A percentile compares a stretch with the other conserved stretches of the same genome.
These are phyloP conservation scores for Paracyclopina nana DNA, from an alignment of 1,140 invertebrate species.

Conservation along the genomic window DNA sequence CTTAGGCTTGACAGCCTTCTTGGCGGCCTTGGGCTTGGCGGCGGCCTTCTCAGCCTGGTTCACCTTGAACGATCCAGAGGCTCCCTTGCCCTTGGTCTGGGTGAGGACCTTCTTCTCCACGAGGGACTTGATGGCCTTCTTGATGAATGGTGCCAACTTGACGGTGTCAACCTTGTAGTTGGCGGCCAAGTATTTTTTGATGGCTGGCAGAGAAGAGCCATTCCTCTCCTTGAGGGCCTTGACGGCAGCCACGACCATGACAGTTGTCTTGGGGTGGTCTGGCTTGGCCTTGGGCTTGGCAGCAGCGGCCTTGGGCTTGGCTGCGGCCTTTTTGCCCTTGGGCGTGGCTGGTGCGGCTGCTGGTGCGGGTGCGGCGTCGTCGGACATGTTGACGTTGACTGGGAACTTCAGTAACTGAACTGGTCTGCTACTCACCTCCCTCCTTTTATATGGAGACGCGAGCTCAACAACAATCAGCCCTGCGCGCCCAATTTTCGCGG, in stretches of 20 bases:
- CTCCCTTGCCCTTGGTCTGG: constrained; percentile 40
- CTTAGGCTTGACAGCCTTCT: constrained; percentile 20
- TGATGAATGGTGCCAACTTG: constrained; percentile 35
- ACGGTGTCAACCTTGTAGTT: constrained; percentile 37
- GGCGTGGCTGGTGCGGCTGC: too few species aligned
- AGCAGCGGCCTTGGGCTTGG: constrained; percentile 15
- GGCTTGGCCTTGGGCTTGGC: constrained; percentile 18
- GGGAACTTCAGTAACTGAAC: too few species aligned
- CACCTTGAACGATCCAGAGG: constrained; percentile 31
- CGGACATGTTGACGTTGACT: too few species aligned
- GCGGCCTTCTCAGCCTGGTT: background rate
- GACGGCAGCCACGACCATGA: constrained; percentile 35
- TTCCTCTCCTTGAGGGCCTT: constrained; percentile 35
- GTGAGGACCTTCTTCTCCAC: constrained; percentile 33
- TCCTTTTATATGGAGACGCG: too few species aligned
- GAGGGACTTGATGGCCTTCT: constrained; percentile 25
- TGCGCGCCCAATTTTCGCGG: too few species aligned
- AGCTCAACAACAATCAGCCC: too few species aligned
- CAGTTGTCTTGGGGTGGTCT: constrained; percentile 24
- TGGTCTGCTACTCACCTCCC: too few species aligned
- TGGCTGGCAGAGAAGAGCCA: constrained; percentile 37
- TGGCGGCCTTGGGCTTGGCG: constrained; percentile 18
- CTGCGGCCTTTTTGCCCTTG: too few species aligned
- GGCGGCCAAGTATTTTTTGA: constrained; percentile 39
- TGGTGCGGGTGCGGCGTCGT: too few species aligned